Percentiles rank a stretch among this genome's conserved stretches.
phyloP scores from a whole-genome alignment of 2,797 vertebrate genomes.

The Macropus fuliginosus region DNA sequence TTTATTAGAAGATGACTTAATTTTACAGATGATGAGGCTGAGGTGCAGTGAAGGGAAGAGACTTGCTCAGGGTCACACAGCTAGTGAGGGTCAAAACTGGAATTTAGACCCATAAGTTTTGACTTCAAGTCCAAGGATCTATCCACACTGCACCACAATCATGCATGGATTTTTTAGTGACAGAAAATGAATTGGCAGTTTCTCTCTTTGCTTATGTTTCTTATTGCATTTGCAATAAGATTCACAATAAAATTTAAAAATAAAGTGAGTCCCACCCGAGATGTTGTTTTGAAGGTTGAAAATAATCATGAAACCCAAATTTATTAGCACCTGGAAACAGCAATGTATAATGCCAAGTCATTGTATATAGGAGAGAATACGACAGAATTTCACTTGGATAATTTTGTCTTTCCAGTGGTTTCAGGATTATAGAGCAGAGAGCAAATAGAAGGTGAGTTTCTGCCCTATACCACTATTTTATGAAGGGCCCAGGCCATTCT shows the following conservation, averaged over 20 bases:
- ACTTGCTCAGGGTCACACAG: not conserved
- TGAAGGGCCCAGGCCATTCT: not conserved
- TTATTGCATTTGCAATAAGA: not conserved
- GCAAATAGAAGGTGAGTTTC: not conserved
- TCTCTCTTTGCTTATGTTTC: not conserved
- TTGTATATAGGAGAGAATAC: not conserved
- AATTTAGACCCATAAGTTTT: not conserved
- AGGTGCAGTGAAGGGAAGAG: not conserved
- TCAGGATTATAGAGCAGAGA: not conserved
- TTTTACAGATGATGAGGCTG: not conserved
- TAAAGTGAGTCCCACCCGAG: not conserved
- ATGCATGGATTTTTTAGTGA: not conserved
- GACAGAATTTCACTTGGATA: not conserved
- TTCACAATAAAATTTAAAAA: not conserved
- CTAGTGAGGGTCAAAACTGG: not conserved
- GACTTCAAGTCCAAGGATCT: not conserved
- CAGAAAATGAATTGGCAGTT: not conserved
- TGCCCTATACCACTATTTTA: not conserved
- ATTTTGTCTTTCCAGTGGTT: not conserved
- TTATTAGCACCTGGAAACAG: not conserved
- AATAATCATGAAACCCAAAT: not conserved
- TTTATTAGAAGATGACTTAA: not conserved
- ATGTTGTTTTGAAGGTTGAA: not conserved
- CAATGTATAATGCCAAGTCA: no score
- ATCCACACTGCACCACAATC: not conserved